Conservation (phyloP, 2,888 invertebrate genomes). For the Dermolepida albohirtum region DNA sequence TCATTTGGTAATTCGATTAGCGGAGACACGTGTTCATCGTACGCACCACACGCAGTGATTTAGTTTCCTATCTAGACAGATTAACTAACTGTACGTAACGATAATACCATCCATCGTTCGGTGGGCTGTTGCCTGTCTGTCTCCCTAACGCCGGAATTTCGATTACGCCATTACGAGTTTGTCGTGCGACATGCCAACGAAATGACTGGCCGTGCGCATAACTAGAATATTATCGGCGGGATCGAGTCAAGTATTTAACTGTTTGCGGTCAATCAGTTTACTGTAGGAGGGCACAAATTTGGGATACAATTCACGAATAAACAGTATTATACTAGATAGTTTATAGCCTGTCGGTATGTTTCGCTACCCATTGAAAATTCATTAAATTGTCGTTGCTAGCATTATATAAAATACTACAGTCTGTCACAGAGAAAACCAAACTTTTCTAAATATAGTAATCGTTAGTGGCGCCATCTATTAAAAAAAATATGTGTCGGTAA, state of each 20-base stretch:
- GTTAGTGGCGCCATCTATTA: no score
- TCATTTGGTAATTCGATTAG: conserved; percentile 26
- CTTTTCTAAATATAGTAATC: no score
- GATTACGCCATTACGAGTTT: conserved; percentile 23
- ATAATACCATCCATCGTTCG: conserved; percentile 6
- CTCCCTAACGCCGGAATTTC: conserved; percentile 16
- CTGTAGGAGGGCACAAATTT: background rate
- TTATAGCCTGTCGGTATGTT: no score
- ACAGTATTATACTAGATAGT: no score
- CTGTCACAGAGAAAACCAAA: no score
- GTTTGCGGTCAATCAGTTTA: conserved; percentile 8
- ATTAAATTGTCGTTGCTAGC: no score
- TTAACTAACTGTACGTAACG: conserved; percentile 13
- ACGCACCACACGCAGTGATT: conserved; percentile 16
- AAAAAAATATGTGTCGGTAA: no score
- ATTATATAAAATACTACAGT: no score
- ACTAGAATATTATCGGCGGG: conserved; percentile 12
- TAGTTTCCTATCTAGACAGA: conserved; percentile 3
- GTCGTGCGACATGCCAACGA: conserved; percentile 20
- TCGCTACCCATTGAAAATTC: no score
- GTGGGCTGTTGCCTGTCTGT: conserved; percentile 20
- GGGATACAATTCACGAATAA: no score
- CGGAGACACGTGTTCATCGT: conserved; percentile 22
- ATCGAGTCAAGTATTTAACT: conserved; percentile 5
- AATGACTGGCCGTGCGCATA: conserved; percentile 6